phyloP scores from a whole-genome alignment of 2,888 invertebrate species.

The Rhagium mordax region DNA sequence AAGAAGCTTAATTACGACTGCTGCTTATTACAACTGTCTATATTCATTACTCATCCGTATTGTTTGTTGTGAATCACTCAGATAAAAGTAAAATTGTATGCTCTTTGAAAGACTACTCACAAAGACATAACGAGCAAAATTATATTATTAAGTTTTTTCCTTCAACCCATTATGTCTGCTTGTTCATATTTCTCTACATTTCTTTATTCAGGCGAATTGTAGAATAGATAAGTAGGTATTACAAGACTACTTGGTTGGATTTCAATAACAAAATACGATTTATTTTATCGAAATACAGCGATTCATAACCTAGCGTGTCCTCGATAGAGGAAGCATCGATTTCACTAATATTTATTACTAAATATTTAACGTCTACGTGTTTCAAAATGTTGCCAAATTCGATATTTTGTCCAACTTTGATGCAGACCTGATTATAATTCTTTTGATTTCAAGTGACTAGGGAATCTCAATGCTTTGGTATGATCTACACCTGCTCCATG shows the following conservation, averaged over 20 bases:
- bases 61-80: constrained; percentile 15
- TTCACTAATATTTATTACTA: too few species aligned
- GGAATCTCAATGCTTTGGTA: too few species aligned
- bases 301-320: too few species aligned
- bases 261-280: neutral
- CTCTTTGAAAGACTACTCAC: neutral
- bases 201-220: neutral
- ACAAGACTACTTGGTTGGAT: neutral
- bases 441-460: too few species aligned
- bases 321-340: too few species aligned
- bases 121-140: neutral
- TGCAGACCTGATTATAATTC: too few species aligned
- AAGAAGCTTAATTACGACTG: constrained; percentile 29
- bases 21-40: constrained; percentile 29
- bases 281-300: too few species aligned
- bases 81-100: constrained; percentile 16
- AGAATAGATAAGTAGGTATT: neutral
- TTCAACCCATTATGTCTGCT: neutral
- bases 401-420: too few species aligned
- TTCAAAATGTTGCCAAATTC: too few species aligned
- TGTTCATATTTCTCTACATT: neutral
- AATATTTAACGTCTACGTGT: too few species aligned
- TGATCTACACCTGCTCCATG: too few species aligned
- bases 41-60: constrained; percentile 27
- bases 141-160: neutral